phyloP scores from a whole-genome alignment of 1,140 invertebrate genomes.

The Macrobrachium nipponense region DNA sequence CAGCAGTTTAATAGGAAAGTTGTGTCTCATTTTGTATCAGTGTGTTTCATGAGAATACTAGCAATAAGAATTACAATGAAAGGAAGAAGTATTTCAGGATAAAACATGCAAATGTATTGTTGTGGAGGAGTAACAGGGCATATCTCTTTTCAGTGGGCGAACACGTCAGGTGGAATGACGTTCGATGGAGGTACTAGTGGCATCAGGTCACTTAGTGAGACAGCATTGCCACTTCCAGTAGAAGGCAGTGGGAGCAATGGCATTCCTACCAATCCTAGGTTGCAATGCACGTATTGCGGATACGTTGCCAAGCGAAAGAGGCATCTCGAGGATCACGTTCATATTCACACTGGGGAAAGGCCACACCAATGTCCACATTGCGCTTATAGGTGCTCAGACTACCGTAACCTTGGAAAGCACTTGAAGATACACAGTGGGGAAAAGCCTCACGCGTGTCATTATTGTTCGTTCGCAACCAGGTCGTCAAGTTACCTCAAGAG shows the following conservation, averaged over 20 bases:
- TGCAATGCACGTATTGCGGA: slow-evolving; percentile 34
- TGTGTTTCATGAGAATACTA: too few relatives aligned
- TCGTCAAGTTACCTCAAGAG: slow-evolving; percentile 33
- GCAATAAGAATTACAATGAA: too few relatives aligned
- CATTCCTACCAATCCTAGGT: neutral
- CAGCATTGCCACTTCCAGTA: too few relatives aligned
- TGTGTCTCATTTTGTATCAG: too few relatives aligned
- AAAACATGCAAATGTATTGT: too few relatives aligned
- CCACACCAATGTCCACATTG: slow-evolving; percentile 63
- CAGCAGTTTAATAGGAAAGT: too few relatives aligned
- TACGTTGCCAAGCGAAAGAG: slow-evolving; percentile 54
- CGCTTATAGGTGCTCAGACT: slow-evolving; percentile 40
- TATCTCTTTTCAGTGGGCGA: too few relatives aligned
- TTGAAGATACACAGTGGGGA: slow-evolving; percentile 70
- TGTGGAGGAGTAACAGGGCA: too few relatives aligned
- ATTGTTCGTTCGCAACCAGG: slow-evolving; percentile 43
- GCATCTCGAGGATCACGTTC: slow-evolving; percentile 62
- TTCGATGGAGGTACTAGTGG: too few relatives aligned
- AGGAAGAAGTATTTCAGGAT: too few relatives aligned
- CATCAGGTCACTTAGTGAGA: too few relatives aligned
- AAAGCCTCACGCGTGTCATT: slow-evolving; percentile 68
- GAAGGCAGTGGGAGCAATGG: slow-evolving; percentile 1
- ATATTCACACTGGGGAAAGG: slow-evolving; percentile 65
- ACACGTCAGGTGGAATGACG: too few relatives aligned
- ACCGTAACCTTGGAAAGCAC: slow-evolving; percentile 66